Evolutionary conservation across 2,888 invertebrate species (phyloP).

Genomic region (Ennomos quercinarius): DNA sequence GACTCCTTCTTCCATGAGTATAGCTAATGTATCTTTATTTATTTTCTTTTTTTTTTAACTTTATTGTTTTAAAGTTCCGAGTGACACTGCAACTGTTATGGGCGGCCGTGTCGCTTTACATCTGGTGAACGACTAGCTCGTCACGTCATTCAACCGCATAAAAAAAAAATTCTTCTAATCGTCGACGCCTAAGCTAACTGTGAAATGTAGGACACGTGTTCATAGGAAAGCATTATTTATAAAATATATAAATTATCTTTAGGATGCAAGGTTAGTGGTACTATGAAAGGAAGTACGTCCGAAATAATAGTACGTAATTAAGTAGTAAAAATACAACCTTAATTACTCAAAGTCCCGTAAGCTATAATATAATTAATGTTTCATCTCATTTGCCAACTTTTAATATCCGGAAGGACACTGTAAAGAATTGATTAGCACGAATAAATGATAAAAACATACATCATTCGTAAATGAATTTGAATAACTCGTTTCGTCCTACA

Average conservation of each 20-base stretch:
- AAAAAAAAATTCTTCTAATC: too few species aligned
- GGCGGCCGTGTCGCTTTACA: too few species aligned
- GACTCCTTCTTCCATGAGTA: too few species aligned
- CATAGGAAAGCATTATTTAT: too few species aligned
- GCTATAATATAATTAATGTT: slow-evolving; percentile 27
- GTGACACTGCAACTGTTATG: too few species aligned
- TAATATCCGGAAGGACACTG: slow-evolving; percentile 59
- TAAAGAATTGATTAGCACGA: slow-evolving; percentile 56
- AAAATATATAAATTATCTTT: background rate
- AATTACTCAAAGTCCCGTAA: slow-evolving; percentile 44
- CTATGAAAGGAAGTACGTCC: slow-evolving; percentile 16
- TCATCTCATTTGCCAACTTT: slow-evolving; percentile 42
- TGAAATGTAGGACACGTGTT: too few species aligned
- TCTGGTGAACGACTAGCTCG: too few species aligned
- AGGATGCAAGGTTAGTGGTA: slow-evolving; percentile 11
- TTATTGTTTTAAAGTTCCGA: too few species aligned
- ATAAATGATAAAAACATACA: slow-evolving; percentile 47
- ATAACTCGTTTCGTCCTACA: slow-evolving; percentile 34
- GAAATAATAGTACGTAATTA: slow-evolving; percentile 1
- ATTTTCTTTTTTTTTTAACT: too few species aligned
- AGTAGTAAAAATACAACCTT: slow-evolving; percentile 11
- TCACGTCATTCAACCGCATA: too few species aligned
- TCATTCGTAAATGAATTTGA: slow-evolving; percentile 48
- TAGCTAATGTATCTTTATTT: too few species aligned
- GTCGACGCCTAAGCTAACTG: too few species aligned